Evolutionary conservation across 2,888 invertebrate species (phyloP), one percentile per base, ranked within the genome.

Genomic region (Hartigia nigra): DNA sequence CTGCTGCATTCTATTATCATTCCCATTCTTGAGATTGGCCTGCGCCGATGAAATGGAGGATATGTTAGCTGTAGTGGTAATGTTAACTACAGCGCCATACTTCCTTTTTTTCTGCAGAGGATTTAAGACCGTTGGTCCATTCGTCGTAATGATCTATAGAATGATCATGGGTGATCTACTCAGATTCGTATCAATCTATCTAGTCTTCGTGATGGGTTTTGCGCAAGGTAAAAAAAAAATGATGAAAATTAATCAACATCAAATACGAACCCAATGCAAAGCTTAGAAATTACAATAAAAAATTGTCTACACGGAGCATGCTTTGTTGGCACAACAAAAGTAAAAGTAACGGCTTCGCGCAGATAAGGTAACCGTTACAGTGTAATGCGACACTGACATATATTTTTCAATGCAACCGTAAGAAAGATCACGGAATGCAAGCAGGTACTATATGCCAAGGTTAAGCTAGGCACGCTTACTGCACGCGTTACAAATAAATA

Each of bases 101-200:
- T 99, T 99, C 91, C 93, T 99, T 77, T 99, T 99, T 93, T 99
- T 99, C 92, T 99, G 98, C 93, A 98, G 99, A 88, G 99, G 98
- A 23, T 98, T 99, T 92, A 98, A 98, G 92, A 98, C 98, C 0
- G 98, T 99, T 1, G 99, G 99, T 4, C 99, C 99, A 0, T 99
- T 99, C 94, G 99, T 99, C n/a, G 98, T 99, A 85, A 99, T 99
- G 99, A 98, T 99, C 86, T 99, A 99, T 92, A 95, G 98, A 83
- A 99, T 99, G 98, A 97, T 99, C 76, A 96, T 97, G 94, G 98
- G 99, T 78, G 99, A 99, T 92, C 93, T 99, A 39, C 93, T 99
- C 36, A 94, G 99, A 83, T 99, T 99, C 92, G 98, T 98, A 81
- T 96, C 97, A 75, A 99, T 99, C 89, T 99, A 99, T 91, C 93